Evolutionary conservation across 2,888 invertebrate species (phyloP).

Genomic region (Protodeltote pygarga): DNA sequence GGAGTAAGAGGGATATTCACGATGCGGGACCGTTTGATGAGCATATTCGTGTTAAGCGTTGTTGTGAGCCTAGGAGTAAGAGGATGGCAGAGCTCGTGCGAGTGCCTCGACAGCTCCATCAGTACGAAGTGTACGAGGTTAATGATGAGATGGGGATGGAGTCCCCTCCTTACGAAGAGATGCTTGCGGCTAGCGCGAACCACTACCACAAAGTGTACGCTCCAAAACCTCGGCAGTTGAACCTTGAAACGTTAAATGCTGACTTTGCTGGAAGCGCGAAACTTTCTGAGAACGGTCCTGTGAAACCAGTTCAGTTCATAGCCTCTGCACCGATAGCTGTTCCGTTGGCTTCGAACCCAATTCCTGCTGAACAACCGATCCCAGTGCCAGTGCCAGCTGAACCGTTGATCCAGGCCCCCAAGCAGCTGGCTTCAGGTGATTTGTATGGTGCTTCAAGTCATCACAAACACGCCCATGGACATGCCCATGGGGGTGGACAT

Average conservation of each 20-base stretch:
- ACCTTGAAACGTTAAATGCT: slow-evolving; percentile 60
- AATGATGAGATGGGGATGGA: slow-evolving; percentile 62
- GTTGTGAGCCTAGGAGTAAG: slow-evolving; percentile 57
- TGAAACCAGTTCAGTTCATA: slow-evolving; percentile 49
- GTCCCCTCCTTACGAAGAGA: slow-evolving; percentile 75
- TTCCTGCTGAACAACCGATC: slow-evolving; percentile 40
- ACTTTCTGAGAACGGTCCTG: slow-evolving; percentile 20
- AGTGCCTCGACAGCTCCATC: slow-evolving; percentile 70
- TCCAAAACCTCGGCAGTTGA: slow-evolving; percentile 59
- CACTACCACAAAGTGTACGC: slow-evolving; percentile 76
- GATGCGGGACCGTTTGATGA: slow-evolving; percentile 67
- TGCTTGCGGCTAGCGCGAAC: slow-evolving; percentile 80
- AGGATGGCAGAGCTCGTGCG: slow-evolving; percentile 60
- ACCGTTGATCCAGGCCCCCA: slow-evolving; percentile 50
- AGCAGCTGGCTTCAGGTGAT: slow-evolving; percentile 59
- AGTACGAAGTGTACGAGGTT: slow-evolving; percentile 78
- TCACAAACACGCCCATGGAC: slow-evolving; percentile 65
- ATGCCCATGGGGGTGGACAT: slow-evolving; percentile 84
- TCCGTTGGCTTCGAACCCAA: slow-evolving; percentile 44
- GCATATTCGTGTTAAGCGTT: slow-evolving; percentile 69
- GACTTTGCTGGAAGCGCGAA: slow-evolving; percentile 35
- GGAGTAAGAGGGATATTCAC: slow-evolving; percentile 60
- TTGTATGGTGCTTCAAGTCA: slow-evolving; percentile 60
- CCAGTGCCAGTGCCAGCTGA: slow-evolving; percentile 51
- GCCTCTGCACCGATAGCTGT: slow-evolving; percentile 46